Base-by-base conservation (phyloP, 2,797 vertebrate species). In the Enteromius trimaculatus region DNA sequence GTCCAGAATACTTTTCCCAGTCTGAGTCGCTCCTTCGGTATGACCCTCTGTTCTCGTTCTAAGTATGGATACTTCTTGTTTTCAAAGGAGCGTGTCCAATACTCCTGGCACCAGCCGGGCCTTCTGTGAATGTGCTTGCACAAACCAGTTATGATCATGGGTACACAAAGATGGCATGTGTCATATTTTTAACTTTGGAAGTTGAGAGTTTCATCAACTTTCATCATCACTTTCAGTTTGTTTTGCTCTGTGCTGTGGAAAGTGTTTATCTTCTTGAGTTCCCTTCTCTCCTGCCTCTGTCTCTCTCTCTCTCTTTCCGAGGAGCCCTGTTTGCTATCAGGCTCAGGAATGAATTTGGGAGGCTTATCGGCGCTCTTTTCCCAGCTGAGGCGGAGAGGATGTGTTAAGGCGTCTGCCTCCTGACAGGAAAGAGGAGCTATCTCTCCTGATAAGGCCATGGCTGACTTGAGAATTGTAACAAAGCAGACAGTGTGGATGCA, bases 201-300 rank as follows among this genome's bases (percentile, higher is more conserved):
- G 83, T 84, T 84, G 62, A 71, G 85, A 89, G 85, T 93, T 92
- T 91, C 90, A 71, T 84, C 77, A 85, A 90, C 89, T 93, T 93
- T 94, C 92, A 92, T 93, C 90, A 92, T 91, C 86, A 85, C 87
- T 92, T 92, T 72, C 85, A 86, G 86, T 88, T 80, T 90, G 91
- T 91, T 92, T 89, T 91, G 90, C 89, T 91, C 71, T 80, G 82
- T 85, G 83, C 86, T 71, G 42, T 86, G 87, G 87, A 90, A 92
- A 91, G 89, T 90, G 88, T 91, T 93, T 89, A 92, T 93, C 90
- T 84, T 87, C 86, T 87, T 83, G 72, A 86, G 79, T 58, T 58
- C 17, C 60, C 71, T 37, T 68, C 62, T 62, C 39, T 58, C 39
- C 39, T 47, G 58, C 21, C n/a, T 23, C 75, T 44, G 29, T 71